Evolutionary conservation across 2,797 vertebrate species (phyloP).

Genomic region (Cephalopachus bancanus): DNA sequence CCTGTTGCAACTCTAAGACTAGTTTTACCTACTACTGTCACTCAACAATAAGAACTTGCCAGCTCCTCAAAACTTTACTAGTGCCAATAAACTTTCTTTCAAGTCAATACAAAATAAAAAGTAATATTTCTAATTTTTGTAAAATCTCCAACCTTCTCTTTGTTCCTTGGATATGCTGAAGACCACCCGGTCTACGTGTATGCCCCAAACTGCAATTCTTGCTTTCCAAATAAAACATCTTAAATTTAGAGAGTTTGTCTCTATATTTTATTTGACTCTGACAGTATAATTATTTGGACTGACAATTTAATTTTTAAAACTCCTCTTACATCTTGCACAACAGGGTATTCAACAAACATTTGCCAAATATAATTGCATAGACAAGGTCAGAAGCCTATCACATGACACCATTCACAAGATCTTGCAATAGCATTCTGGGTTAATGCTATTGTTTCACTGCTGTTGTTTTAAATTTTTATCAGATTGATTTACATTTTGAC

Average conservation of each 20-base stretch:
- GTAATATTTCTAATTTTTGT: background rate
- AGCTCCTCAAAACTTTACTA: background rate
- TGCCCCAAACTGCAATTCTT: background rate
- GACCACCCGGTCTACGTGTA: background rate
- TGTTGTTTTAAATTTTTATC: background rate
- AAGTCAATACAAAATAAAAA: background rate
- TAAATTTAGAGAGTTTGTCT: background rate
- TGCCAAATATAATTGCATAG: background rate
- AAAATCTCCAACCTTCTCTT: background rate
- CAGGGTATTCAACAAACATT: background rate
- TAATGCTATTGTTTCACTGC: background rate
- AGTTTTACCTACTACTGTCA: background rate
- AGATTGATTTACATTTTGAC: constrained; percentile 41
- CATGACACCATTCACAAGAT: background rate
- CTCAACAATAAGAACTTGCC: background rate
- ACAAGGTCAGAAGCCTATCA: background rate
- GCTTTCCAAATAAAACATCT: background rate
- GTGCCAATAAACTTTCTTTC: background rate
- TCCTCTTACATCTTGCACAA: background rate
- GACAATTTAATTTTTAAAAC: background rate
- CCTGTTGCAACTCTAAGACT: background rate
- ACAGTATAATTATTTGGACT: background rate
- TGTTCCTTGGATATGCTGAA: background rate
- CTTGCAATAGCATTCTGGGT: background rate
- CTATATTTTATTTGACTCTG: background rate